Percentiles rank a stretch among this genome's conserved stretches.
Evolutionary conservation across 23 tunicate species (phyloP).

Genomic region (Aplidium turbinatum): DNA sequence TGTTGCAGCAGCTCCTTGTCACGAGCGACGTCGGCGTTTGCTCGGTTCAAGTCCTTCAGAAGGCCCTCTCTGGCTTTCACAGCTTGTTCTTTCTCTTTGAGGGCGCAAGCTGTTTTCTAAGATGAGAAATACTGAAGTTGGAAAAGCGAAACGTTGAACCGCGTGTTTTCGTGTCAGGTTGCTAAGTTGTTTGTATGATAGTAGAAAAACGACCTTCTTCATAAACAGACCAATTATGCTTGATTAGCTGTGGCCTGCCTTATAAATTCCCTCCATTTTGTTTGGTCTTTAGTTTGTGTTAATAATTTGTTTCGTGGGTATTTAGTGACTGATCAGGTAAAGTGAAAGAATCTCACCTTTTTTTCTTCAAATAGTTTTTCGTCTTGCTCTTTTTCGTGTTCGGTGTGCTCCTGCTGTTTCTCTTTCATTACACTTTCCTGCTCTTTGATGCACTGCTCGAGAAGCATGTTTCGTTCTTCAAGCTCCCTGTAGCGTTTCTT

Average conservation of each 20-base stretch:
- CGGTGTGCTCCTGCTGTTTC: constrained; percentile 46
- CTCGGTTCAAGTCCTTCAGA: constrained; percentile 56
- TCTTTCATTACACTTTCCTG: constrained; percentile 63
- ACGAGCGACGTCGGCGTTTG: constrained; percentile 30
- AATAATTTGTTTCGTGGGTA: too few relatives aligned
- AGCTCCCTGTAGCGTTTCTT: constrained; percentile 34
- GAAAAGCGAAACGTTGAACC: too few relatives aligned
- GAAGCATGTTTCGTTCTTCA: constrained; percentile 43
- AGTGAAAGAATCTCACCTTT: constrained; percentile 53
- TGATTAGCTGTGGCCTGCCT: too few relatives aligned
- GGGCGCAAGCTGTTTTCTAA: constrained; percentile 46
- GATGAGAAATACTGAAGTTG: too few relatives aligned
- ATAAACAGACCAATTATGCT: too few relatives aligned
- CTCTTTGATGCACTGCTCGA: constrained; percentile 68
- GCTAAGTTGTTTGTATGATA: too few relatives aligned
- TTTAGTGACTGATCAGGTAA: too few relatives aligned
- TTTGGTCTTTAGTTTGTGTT: too few relatives aligned
- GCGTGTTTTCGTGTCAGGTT: too few relatives aligned
- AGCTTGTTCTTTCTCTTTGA: constrained; percentile 62
- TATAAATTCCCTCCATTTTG: too few relatives aligned
- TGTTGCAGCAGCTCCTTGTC: constrained; percentile 74
- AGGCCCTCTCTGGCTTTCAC: constrained; percentile 47
- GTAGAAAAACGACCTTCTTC: too few relatives aligned
- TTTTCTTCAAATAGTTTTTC: constrained; percentile 49
- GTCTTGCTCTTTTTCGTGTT: constrained; percentile 50